Evolutionary conservation across 2,888 invertebrate genomes (phyloP).

Genomic region (Nemotelus pantherinus): DNA sequence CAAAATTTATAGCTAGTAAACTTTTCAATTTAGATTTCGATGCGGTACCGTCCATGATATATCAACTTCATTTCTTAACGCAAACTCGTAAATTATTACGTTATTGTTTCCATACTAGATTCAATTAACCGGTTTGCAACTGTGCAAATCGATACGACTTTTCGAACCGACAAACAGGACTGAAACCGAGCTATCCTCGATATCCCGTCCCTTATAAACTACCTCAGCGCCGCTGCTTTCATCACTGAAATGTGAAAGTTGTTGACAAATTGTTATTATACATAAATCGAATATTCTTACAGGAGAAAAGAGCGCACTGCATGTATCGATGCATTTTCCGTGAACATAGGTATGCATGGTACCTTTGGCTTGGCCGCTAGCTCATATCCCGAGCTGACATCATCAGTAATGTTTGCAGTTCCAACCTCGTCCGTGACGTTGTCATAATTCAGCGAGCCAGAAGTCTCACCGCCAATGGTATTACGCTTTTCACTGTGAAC

Average conservation of each 20-base stretch:
- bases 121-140: slow-evolving; percentile 17
- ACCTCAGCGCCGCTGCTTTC: slow-evolving; percentile 1
- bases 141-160: slow-evolving; percentile 18
- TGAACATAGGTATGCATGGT: slow-evolving; percentile 23
- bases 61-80: not conserved
- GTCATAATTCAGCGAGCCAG: not conserved
- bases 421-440: not conserved
- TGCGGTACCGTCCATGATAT: not conserved
- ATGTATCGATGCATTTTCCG: not conserved
- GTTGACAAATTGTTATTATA: not conserved
- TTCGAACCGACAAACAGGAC: slow-evolving; percentile 25
- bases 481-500: not conserved
- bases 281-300: slow-evolving; percentile 5
- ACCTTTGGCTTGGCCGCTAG: slow-evolving; percentile 29
- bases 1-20: not conserved
- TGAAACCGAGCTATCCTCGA: slow-evolving; percentile 29
- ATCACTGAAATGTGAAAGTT: not conserved
- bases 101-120: not conserved
- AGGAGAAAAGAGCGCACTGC: not conserved
- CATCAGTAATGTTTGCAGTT: not conserved
- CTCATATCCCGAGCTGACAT: slow-evolving; percentile 22
- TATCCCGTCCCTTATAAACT: slow-evolving; percentile 26
- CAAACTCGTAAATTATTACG: not conserved
- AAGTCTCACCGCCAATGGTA: not conserved
- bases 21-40: slow-evolving; percentile 3